A percentile compares a stretch with the other conserved stretches of the same genome.
Evolutionary conservation across 2,797 vertebrate species (phyloP).

Genomic region (Scyliorhinus canicula): DNA sequence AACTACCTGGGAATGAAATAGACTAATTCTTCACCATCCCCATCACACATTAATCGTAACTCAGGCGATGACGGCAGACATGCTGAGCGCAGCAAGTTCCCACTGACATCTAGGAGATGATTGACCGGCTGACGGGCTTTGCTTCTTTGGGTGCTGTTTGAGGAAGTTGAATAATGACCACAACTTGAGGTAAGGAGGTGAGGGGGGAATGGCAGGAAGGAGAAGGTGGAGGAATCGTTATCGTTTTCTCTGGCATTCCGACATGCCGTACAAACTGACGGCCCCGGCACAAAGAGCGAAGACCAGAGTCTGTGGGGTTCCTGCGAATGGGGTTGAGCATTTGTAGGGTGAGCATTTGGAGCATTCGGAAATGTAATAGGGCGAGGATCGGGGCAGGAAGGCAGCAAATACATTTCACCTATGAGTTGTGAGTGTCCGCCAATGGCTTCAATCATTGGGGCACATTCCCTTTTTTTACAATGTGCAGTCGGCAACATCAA

Average conservation of each 20-base stretch:
- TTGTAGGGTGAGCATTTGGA: too few species aligned
- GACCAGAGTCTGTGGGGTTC: too few species aligned
- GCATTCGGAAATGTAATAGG: not conserved
- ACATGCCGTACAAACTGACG: not conserved
- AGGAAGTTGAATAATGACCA: not conserved
- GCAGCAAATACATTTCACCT: not conserved
- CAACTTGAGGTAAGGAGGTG: not conserved
- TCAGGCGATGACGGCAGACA: too few species aligned
- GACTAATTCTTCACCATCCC: too few species aligned
- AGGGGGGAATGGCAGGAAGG: too few species aligned
- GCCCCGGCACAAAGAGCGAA: not conserved
- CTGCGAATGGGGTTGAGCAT: not conserved
- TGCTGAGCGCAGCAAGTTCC: not conserved
- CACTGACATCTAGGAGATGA: not conserved
- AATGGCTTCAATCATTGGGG: not conserved
- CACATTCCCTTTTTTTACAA: conserved; percentile 9
- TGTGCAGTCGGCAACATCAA: not conserved
- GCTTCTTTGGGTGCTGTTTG: not conserved
- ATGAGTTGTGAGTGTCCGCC: not conserved
- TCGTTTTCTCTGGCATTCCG: not conserved
- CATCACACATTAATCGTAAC: too few species aligned
- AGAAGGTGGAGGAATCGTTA: not conserved
- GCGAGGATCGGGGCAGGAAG: not conserved
- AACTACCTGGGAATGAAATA: too few species aligned
- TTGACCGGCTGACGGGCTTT: not conserved